These are phyloP conservation scores for Panthera leo DNA, from an alignment of 2,113 vertebrate species.

Conservation along the genomic window DNA sequence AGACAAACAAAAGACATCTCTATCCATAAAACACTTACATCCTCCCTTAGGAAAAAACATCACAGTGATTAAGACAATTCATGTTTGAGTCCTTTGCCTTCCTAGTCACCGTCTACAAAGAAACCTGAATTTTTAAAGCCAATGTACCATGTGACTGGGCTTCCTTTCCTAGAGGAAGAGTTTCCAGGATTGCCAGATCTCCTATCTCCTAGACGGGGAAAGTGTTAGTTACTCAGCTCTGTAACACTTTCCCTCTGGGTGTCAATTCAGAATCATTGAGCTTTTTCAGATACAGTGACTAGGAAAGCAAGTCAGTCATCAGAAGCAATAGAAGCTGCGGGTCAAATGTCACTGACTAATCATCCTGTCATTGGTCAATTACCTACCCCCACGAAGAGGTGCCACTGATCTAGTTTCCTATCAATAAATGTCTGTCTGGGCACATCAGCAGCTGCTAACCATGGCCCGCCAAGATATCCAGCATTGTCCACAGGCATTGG, in stretches of 20 bases:
- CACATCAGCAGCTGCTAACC: background rate
- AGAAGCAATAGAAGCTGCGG: conserved; percentile 48
- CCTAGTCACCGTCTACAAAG: background rate
- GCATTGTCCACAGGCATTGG: background rate
- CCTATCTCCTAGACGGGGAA: background rate
- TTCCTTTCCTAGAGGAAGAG: background rate
- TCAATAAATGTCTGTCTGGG: conserved; percentile 3
- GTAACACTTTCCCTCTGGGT: background rate
- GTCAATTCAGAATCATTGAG: background rate
- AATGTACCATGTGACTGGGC: background rate
- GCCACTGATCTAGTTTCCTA: conserved; percentile 57
- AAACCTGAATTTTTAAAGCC: background rate
- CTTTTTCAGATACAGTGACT: conserved; percentile 44
- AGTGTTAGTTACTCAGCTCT: background rate
- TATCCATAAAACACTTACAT: background rate
- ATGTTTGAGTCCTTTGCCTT: background rate
- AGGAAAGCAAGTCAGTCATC: conserved; percentile 50
- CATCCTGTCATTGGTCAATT: conserved; percentile 50
- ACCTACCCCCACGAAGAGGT: background rate
- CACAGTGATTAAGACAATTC: background rate
- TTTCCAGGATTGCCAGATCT: background rate
- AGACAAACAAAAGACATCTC: background rate
- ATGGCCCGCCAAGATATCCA: conserved; percentile 35
- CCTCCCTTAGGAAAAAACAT: background rate
- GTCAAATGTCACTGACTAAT: conserved; percentile 68